Evolutionary conservation across 2,797 vertebrate species (phyloP).

Genomic region (Heliangelus exortis): DNA sequence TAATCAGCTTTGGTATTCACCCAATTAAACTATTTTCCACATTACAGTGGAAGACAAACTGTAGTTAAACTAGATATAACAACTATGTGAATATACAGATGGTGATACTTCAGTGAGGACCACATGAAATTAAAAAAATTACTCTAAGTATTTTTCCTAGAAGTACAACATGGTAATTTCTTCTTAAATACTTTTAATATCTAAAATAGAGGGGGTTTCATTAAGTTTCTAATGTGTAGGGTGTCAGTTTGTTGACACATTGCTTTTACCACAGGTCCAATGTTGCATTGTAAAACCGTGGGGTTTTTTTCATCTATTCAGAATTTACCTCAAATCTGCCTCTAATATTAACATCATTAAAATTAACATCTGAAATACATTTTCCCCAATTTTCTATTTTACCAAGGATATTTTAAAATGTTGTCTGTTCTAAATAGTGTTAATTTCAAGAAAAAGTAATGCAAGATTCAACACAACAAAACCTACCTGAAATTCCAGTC

Average conservation of each 20-base stretch:
- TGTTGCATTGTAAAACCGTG: not conserved
- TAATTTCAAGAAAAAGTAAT: not conserved
- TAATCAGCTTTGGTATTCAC: not conserved
- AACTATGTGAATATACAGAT: not conserved
- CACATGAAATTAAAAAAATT: not conserved
- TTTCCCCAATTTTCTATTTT: not conserved
- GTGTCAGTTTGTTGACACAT: not conserved
- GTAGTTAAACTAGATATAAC: not conserved
- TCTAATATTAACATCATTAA: not conserved
- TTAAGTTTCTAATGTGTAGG: not conserved
- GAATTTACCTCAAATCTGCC: not conserved
- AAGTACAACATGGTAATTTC: not conserved
- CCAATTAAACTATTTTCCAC: not conserved
- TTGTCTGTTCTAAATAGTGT: not conserved
- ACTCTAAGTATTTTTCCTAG: not conserved
- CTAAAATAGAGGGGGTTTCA: not conserved
- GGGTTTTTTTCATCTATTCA: not conserved
- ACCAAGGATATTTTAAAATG: not conserved
- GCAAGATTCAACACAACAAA: not conserved
- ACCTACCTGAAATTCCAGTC: slow-evolving; percentile 97
- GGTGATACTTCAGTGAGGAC: not conserved
- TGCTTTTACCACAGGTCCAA: not conserved
- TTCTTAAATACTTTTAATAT: not conserved
- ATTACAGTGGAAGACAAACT: not conserved
- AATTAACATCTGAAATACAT: not conserved